These are phyloP conservation scores for Parazoanthus atlanticus DNA, from an alignment of 92 coral and sea anemone species.

Conservation along the genomic window DNA sequence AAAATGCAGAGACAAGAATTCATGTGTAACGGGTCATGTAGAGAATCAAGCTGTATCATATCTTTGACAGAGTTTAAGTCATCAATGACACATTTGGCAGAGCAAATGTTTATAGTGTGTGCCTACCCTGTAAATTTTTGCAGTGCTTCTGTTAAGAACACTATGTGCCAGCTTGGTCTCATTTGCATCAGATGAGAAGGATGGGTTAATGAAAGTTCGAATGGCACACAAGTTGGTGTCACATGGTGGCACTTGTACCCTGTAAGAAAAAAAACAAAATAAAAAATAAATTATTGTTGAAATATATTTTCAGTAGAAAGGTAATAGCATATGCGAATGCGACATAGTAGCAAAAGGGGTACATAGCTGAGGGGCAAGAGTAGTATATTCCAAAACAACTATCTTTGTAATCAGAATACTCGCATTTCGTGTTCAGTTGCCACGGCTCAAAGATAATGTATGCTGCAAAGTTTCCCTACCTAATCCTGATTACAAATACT, in stretches of 20 bases:
- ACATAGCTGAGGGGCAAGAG: no score
- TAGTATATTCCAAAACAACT: neutral
- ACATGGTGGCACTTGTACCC: neutral
- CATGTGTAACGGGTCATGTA: slow-evolving; percentile 62
- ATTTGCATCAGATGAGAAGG: slow-evolving; percentile 37
- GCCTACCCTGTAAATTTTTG: slow-evolving; percentile 40
- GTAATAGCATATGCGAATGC: no score
- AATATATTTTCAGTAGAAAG: no score
- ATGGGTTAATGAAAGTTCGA: neutral
- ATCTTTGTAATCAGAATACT: neutral
- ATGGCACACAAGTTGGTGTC: neutral
- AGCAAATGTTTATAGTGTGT: slow-evolving; percentile 44
- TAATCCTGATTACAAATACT: no score
- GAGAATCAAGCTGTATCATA: slow-evolving; percentile 18
- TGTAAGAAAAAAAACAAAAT: no score
- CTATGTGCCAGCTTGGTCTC: slow-evolving; percentile 33
- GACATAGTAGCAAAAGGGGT: no score
- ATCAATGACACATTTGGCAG: slow-evolving; percentile 37
- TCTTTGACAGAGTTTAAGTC: slow-evolving; percentile 33
- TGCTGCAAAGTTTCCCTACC: no score
- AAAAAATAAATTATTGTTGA: no score
- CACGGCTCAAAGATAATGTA: no score
- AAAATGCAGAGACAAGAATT: slow-evolving; percentile 55
- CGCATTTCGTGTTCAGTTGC: no score
- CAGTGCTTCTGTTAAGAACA: neutral